Conservation (phyloP, 2,797 vertebrate species). For the Octomys mimax region DNA sequence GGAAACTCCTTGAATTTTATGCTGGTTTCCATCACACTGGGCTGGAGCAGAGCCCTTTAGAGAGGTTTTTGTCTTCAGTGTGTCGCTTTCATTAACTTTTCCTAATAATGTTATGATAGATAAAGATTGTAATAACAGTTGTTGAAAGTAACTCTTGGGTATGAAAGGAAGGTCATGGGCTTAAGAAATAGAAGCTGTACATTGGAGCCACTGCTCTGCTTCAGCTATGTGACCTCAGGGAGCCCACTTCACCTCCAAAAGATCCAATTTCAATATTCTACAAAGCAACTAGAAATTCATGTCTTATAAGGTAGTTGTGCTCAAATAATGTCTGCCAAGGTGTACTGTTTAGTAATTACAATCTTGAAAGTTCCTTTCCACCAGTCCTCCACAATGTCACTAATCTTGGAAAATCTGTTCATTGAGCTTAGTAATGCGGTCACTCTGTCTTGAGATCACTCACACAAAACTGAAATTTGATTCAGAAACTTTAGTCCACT, state of each 20-base stretch:
- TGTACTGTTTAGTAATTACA: background rate
- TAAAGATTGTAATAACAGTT: slow-evolving; percentile 50
- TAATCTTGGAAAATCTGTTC: background rate
- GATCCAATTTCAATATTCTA: background rate
- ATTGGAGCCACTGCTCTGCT: background rate
- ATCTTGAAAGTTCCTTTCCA: background rate
- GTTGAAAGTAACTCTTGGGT: slow-evolving; percentile 51
- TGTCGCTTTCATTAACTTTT: slow-evolving; percentile 52
- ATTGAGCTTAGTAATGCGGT: background rate
- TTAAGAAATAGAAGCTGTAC: background rate
- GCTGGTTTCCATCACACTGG: background rate
- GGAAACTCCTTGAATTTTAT: background rate
- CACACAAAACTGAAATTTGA: background rate
- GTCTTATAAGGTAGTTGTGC: background rate
- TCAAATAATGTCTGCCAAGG: background rate
- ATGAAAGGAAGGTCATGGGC: background rate
- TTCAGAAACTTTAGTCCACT: background rate
- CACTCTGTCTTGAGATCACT: slow-evolving; percentile 29
- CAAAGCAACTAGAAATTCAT: background rate
- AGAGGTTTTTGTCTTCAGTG: slow-evolving; percentile 14
- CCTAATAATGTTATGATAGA: background rate
- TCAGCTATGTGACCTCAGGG: background rate
- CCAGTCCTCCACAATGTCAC: background rate
- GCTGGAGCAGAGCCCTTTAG: slow-evolving; percentile 16
- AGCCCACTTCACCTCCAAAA: background rate